phyloP scores from a whole-genome alignment of 1,140 invertebrate genomes.

The Dreissena rostriformis region DNA sequence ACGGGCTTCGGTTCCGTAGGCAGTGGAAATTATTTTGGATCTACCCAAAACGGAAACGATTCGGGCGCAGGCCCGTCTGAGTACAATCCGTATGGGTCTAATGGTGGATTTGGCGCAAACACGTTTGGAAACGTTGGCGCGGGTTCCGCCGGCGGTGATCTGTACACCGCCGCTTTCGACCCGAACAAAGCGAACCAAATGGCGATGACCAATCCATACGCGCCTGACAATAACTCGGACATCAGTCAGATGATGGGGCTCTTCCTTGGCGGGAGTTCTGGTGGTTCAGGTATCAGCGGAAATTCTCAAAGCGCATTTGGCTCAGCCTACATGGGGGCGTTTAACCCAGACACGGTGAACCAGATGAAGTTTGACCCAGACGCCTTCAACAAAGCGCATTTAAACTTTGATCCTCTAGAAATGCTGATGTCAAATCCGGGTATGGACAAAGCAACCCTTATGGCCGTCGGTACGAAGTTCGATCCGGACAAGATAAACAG shows the following conservation, averaged over 20 bases:
- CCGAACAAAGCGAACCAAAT: conserved; percentile 36
- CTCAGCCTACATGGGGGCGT: conserved; percentile 23
- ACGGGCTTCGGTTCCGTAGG: not conserved
- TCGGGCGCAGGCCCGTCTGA: not conserved
- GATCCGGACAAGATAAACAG: conserved; percentile 31
- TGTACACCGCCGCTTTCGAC: conserved; percentile 21
- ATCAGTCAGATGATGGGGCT: not conserved
- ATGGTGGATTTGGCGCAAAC: conserved; percentile 5
- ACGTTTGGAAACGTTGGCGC: conserved; percentile 8
- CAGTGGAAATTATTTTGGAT: not conserved
- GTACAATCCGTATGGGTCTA: conserved; percentile 16
- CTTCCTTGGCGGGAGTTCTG: not conserved
- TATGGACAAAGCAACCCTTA: conserved; percentile 38
- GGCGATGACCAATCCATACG: conserved; percentile 18
- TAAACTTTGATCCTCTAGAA: conserved; percentile 29
- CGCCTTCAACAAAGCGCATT: conserved; percentile 27
- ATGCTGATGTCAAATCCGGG: conserved; percentile 41
- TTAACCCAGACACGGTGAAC: conserved; percentile 34
- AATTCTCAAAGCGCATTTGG: not conserved
- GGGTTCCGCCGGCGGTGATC: not conserved
- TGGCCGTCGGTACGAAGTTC: conserved; percentile 6
- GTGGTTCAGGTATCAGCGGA: not conserved
- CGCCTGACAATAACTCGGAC: not conserved
- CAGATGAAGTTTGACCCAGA: conserved; percentile 29
- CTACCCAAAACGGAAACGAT: not conserved